phyloP scores from a whole-genome alignment of 1,140 invertebrate species.

The Leptinotarsa defecta region DNA sequence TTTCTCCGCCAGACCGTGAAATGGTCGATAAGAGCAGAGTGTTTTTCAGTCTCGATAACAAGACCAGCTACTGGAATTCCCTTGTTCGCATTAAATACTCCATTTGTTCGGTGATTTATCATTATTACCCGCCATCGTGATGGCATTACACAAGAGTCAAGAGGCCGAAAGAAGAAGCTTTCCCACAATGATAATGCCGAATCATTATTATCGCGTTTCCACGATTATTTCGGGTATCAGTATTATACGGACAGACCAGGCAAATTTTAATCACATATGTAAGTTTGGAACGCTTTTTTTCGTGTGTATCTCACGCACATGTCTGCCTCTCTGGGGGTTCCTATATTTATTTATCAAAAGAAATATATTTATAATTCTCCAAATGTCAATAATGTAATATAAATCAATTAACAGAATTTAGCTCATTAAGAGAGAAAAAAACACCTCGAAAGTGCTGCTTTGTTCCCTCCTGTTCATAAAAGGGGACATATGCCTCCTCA shows the following conservation, averaged over 20 bases:
- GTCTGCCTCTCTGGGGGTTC: too few species aligned
- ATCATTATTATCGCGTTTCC: neutral
- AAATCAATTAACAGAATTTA: too few species aligned
- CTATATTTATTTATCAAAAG: too few species aligned
- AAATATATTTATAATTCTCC: too few species aligned
- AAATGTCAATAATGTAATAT: too few species aligned
- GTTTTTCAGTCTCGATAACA: neutral
- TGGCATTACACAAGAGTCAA: neutral
- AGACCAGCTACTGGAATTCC: conserved; percentile 4
- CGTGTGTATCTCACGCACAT: too few species aligned
- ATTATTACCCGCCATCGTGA: neutral
- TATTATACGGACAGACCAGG: neutral
- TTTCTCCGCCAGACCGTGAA: neutral
- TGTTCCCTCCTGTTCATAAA: too few species aligned
- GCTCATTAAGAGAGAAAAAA: too few species aligned
- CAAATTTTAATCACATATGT: too few species aligned
- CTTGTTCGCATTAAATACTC: conserved; percentile 6
- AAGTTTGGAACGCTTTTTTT: too few species aligned
- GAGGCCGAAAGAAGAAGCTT: neutral
- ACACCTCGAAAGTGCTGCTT: too few species aligned
- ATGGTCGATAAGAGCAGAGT: neutral
- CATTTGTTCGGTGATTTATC: conserved; percentile 8
- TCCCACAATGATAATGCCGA: neutral
- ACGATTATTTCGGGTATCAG: neutral
- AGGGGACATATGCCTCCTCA: too few species aligned